Percentiles rank a stretch among this genome's conserved stretches.
phyloP scores from a whole-genome alignment of 2,888 invertebrate species.

The Amphipyra berbera region DNA sequence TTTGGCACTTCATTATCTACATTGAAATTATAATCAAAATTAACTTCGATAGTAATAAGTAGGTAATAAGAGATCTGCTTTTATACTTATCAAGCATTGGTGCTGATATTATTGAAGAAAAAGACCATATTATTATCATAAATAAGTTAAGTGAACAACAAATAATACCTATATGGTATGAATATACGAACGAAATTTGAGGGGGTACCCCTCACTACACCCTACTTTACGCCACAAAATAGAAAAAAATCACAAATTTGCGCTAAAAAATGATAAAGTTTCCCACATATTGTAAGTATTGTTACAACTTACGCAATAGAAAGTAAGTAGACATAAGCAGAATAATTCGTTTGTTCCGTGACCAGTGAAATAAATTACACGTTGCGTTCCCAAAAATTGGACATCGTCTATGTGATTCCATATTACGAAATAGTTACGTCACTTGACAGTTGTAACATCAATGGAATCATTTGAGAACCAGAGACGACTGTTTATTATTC shows the following conservation, averaged over 20 bases:
- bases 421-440: constrained; percentile 60
- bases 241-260: not conserved
- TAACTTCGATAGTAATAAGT: no score
- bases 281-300: constrained; percentile 26
- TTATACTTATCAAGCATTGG: no score
- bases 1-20: no score
- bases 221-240: no score
- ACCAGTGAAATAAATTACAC: constrained; percentile 66
- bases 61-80: no score
- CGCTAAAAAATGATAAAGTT: constrained; percentile 8
- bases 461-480: constrained; percentile 42
- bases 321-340: constrained; percentile 43
- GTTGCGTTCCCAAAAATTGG: constrained; percentile 64
- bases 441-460: constrained; percentile 54
- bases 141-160: no score
- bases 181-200: no score
- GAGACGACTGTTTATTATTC: constrained; percentile 20
- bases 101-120: no score
- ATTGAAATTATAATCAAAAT: constrained; percentile 13
- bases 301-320: constrained; percentile 42
- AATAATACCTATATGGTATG: no score
- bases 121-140: no score
- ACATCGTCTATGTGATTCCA: constrained; percentile 58
- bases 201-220: no score
- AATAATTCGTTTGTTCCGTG: constrained; percentile 57